These are phyloP conservation scores for Chunga burmeisteri DNA, from an alignment of 2,113 vertebrate species.

Conservation along the genomic window DNA sequence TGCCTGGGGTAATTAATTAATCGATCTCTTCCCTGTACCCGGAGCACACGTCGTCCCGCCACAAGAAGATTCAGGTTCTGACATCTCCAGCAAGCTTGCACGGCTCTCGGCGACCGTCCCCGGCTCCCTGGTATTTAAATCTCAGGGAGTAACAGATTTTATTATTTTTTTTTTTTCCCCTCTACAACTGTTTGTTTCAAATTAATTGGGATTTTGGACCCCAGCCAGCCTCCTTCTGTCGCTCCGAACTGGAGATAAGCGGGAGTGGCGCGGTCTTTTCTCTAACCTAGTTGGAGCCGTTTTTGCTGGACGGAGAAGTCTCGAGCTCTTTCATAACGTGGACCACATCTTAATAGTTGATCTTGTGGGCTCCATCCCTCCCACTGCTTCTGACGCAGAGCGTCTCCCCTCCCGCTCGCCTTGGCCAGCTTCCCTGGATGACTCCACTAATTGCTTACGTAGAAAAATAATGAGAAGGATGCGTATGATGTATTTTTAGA, in stretches of 20 bases:
- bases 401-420: slow-evolving; percentile 17
- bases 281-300: not conserved
- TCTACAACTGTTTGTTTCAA: not conserved
- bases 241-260: not conserved
- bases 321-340: not conserved
- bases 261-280: not conserved
- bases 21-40: not conserved
- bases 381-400: slow-evolving; percentile 50
- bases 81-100: not conserved
- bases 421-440: slow-evolving; percentile 57
- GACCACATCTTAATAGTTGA: not conserved
- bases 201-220: not conserved
- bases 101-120: not conserved
- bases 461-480: slow-evolving; percentile 62
- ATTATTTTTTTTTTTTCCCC: not conserved
- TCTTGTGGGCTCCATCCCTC: slow-evolving; percentile 27
- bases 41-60: not conserved
- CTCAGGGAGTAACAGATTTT: not conserved
- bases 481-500: slow-evolving; percentile 60
- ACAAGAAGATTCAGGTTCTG: not conserved
- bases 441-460: slow-evolving; percentile 62
- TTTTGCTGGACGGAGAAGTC: not conserved
- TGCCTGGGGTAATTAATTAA: not conserved
- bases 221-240: not conserved
- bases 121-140: not conserved